phyloP scores from a whole-genome alignment of 2,797 vertebrate genomes.

The Hyperoplus lanceolatus region DNA sequence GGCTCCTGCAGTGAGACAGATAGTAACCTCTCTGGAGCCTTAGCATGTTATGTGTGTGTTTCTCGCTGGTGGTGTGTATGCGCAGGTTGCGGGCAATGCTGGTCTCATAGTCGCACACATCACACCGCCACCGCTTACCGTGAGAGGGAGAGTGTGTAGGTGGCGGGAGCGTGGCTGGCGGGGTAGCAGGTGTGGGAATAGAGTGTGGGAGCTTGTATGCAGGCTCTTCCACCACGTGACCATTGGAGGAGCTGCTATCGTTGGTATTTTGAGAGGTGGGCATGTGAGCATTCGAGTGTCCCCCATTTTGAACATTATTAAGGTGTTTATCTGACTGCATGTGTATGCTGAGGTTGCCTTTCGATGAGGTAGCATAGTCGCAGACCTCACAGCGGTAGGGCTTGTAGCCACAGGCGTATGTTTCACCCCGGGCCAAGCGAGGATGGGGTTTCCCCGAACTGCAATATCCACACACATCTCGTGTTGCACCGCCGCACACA shows the following conservation, averaged over 20 bases:
- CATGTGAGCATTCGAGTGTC: conserved; percentile 57
- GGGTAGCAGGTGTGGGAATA: conserved; percentile 52
- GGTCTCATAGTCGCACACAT: conserved; percentile 99
- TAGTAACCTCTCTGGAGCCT: conserved; percentile 96
- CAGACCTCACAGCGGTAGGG: conserved; percentile 99
- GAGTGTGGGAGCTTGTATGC: conserved; percentile 72
- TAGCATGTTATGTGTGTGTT: conserved; percentile 96
- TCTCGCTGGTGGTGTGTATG: conserved; percentile 99
- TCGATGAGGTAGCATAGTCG: conserved; percentile 99
- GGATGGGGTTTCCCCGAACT: conserved; percentile 96
- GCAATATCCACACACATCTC: conserved; percentile 94
- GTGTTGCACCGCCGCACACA: conserved; percentile 86
- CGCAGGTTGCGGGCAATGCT: conserved; percentile 98
- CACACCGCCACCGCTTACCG: conserved; percentile 92
- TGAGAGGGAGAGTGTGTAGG: conserved; percentile 74
- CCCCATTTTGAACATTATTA: conserved; percentile 97
- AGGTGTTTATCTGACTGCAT: conserved; percentile 99
- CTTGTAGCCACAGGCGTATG: conserved; percentile 99
- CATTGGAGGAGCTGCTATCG: conserved; percentile 65
- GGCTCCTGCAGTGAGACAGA: conserved; percentile 94
- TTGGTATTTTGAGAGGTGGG: conserved; percentile 66
- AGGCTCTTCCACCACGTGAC: conserved; percentile 68
- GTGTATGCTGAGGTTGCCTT: conserved; percentile 99
- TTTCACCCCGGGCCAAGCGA: conserved; percentile 96
- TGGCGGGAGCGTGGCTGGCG: conserved; percentile 70